Evolutionary conservation across 2,797 vertebrate genomes (phyloP), one percentile per base, ranked within the genome.

Genomic region (Spondyliosoma cantharus): DNA sequence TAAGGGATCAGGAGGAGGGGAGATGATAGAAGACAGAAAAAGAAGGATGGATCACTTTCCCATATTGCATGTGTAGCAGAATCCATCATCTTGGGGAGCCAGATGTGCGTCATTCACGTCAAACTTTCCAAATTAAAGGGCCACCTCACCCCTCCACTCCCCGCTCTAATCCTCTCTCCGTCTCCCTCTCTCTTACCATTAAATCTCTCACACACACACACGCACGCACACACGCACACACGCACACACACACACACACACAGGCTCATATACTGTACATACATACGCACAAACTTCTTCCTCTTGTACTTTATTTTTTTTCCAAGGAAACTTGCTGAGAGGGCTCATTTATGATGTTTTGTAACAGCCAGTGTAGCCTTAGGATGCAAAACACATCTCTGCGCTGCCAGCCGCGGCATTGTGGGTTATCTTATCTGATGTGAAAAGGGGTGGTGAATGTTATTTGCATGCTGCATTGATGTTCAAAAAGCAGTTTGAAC

Each of bases 391-490:
- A 79, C 87, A 83, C 86, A 89, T 85, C 71, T 78, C 85, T 2
- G 74, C 49, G 32, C 90, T 75, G 71, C 77, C 69, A 89, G 87
- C 81, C 50, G 64, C 80, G 71, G 81, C 89, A 73, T 85, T 78
- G 86, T 72, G 83, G 76, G 80, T 90, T 91, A 90, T 93, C 92
- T 94, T 93, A 93, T 94, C 92, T 90, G 87, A 88, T 91, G 82
- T 67, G 80, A 85, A 90, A 81, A 90, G 81, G 87, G 91, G 85
- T 89, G 91, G 90, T 90, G 91, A 91, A 92, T 94, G 90, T 89
- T 93, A 93, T 93, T 93, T 92, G 91, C 93, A 92, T 92, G 93
- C 92, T 87, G 91, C 90, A 85, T 89, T 90, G 92, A 91, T 91
- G 93, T 92, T 92, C 86, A 90, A 92, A 92, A 80, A 91, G 88